These are phyloP conservation scores for Indicator maculatus DNA, from an alignment of 2,113 vertebrate species.

Conservation along the genomic window DNA sequence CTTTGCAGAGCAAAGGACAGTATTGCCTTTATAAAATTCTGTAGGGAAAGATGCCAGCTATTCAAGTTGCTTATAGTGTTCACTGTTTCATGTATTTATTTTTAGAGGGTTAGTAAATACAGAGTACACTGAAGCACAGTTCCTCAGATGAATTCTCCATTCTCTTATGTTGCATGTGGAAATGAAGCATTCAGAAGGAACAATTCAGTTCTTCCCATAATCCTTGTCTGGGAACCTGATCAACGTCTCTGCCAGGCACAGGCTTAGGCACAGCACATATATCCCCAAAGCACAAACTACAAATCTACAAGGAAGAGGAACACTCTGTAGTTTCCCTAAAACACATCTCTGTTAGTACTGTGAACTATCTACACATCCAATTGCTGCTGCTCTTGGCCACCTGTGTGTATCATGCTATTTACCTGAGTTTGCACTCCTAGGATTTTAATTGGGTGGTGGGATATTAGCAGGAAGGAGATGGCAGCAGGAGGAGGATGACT, in stretches of 20 bases:
- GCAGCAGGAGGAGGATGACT: background rate
- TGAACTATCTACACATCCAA: background rate
- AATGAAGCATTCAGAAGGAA: background rate
- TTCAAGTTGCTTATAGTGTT: background rate
- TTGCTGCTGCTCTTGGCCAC: background rate
- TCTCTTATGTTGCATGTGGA: background rate
- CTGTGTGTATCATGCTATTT: background rate
- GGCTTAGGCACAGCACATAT: background rate
- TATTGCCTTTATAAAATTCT: background rate
- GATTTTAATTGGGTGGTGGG: background rate
- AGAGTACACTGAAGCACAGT: background rate
- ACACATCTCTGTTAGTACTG: accelerated
- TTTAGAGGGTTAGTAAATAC: background rate
- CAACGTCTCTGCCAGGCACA: accelerated
- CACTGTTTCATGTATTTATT: background rate
- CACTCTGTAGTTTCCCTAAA: background rate
- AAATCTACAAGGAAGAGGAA: background rate
- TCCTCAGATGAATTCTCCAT: background rate
- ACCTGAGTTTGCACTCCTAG: background rate
- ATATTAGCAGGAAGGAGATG: background rate
- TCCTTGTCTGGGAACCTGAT: background rate
- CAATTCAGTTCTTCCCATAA: background rate
- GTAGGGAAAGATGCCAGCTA: background rate
- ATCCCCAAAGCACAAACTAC: background rate
- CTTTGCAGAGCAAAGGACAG: background rate